These are phyloP conservation scores for Spodoptera picta DNA, from an alignment of 2,888 invertebrate genomes.

Conservation along the genomic window DNA sequence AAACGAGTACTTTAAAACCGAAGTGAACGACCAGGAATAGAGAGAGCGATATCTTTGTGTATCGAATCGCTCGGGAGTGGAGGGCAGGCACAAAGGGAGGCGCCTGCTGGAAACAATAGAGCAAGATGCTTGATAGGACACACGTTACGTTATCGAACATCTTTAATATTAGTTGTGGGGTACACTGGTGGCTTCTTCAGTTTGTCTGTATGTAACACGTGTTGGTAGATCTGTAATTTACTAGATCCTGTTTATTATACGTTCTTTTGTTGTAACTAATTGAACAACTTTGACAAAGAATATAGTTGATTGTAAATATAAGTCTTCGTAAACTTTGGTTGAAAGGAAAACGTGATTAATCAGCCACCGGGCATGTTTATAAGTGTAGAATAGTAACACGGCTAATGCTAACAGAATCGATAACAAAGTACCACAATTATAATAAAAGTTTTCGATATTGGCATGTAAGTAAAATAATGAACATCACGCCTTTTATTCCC, in stretches of 20 bases:
- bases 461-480: too few species aligned
- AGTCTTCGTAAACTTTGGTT: too few species aligned
- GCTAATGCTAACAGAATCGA: too few species aligned
- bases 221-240: constrained; percentile 11
- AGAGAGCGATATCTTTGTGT: constrained; percentile 12
- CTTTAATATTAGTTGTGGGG: constrained; percentile 64
- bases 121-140: constrained; percentile 67
- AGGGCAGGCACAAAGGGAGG: constrained; percentile 40
- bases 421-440: too few species aligned
- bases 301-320: too few species aligned
- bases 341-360: too few species aligned
- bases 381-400: too few species aligned
- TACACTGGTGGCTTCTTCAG: constrained; percentile 10
- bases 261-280: too few species aligned
- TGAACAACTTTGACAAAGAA: too few species aligned
- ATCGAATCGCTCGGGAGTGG: constrained; percentile 23
- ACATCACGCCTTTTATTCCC: too few species aligned
- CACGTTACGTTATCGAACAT: constrained; percentile 62
- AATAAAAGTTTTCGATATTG: too few species aligned
- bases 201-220: background rate
- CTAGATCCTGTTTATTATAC: background rate
- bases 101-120: constrained; percentile 63
- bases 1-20: constrained; percentile 5
- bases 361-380: too few species aligned
- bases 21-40: constrained; percentile 10